phyloP scores from a whole-genome alignment of 2,888 invertebrate species.

The Conistra vaccinii region DNA sequence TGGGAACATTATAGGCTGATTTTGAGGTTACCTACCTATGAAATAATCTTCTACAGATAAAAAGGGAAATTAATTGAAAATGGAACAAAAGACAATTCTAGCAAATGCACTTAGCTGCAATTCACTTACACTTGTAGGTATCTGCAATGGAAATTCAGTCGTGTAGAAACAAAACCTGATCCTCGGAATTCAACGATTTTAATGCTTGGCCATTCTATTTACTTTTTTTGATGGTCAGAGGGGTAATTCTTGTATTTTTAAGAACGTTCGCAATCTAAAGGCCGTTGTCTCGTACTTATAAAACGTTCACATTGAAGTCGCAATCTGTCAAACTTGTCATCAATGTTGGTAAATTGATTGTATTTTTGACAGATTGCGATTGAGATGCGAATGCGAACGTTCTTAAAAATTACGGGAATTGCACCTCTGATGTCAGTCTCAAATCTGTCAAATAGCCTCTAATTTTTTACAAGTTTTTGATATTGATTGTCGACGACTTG shows the following conservation, averaged over 20 bases:
- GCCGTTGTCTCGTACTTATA: too few relatives aligned
- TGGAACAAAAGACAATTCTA: conserved; percentile 11
- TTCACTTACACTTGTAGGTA: conserved; percentile 15
- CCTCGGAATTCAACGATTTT: background rate
- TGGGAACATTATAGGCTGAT: too few relatives aligned
- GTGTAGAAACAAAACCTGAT: background rate
- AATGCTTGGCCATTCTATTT: background rate
- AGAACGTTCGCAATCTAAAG: background rate
- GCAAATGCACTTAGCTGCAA: conserved; percentile 16
- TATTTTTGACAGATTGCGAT: too few relatives aligned
- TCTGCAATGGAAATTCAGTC: conserved; percentile 39
- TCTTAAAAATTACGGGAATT: too few relatives aligned
- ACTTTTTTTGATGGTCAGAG: too few relatives aligned
- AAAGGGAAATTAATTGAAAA: background rate
- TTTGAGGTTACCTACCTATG: too few relatives aligned
- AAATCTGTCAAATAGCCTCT: background rate
- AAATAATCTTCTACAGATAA: background rate
- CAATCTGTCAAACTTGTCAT: too few relatives aligned
- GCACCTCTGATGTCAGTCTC: too few relatives aligned
- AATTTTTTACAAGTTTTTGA: background rate
- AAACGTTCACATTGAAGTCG: too few relatives aligned
- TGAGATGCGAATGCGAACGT: too few relatives aligned
- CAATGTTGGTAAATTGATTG: too few relatives aligned
- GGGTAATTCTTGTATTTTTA: background rate
- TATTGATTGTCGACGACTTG: background rate